Conservation (phyloP, 1,140 invertebrate species). For the Monomorium pharaonis region DNA sequence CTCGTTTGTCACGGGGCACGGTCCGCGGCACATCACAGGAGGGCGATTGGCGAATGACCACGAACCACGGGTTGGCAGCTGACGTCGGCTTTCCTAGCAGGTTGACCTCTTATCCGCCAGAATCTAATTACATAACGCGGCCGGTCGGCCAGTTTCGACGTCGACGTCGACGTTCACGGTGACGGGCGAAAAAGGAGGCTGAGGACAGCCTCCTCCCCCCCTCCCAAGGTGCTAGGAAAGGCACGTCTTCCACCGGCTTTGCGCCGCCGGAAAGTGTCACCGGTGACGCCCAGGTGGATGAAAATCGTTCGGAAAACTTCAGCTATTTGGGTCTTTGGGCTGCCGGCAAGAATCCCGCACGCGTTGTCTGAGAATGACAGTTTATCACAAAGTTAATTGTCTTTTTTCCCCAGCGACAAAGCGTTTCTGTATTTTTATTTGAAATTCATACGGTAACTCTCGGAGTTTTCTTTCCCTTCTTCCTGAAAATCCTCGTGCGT, state of each 20-base stretch:
- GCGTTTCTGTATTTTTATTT: neutral
- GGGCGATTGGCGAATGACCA: constrained; percentile 32
- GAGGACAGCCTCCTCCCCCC: too few relatives aligned
- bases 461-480: neutral
- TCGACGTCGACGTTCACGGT: neutral
- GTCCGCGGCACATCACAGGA: constrained; percentile 31
- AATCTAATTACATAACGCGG: constrained; percentile 71
- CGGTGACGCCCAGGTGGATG: neutral
- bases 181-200: neutral
- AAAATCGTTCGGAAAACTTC: neutral
- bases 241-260: neutral
- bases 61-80: constrained; percentile 11
- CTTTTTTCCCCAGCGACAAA: too few relatives aligned
- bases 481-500: neutral
- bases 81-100: constrained; percentile 49
- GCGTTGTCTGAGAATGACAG: neutral
- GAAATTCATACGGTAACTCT: neutral
- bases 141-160: neutral
- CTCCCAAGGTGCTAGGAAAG: constrained; percentile 10
- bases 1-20: constrained; percentile 62
- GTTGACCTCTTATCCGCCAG: constrained; percentile 63
- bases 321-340: neutral
- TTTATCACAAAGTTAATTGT: neutral
- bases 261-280: neutral
- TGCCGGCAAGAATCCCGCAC: neutral